Base-by-base conservation (phyloP, 2,888 invertebrate genomes). In the Masnerella sp. region DNA sequence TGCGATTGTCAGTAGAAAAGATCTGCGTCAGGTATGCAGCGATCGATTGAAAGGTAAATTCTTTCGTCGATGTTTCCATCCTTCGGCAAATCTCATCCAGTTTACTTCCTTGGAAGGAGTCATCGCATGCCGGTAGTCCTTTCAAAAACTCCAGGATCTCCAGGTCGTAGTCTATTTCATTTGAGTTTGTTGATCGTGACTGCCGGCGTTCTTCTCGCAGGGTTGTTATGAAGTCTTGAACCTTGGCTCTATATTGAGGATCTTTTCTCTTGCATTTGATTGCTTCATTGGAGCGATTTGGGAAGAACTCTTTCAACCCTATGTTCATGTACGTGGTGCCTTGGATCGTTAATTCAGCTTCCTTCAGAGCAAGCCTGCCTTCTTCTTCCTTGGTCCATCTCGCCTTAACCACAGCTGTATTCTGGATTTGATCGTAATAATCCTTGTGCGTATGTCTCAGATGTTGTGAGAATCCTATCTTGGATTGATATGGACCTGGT, bases 341-440 rank as follows among this genome's bases (percentile, higher is more conserved):
- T 14, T 14, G 2, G 3, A 36, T 1, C 5, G 14, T 8, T 2
- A 22, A 12, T 25, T 43, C 25, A 11, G 43, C 43, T 22, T 43
- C 43, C 7, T 5, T 25, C 25, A 4, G 11, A 1, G 43, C 43
- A 11, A 43, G 7, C 5, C 22, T 22, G 1, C 17, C 8, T 5
- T 4, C 8, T 22, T 43, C 43, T 43, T 43, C 43, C 12, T 43
- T 25, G 5, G 43, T 12, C 43, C 43, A 43, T 3, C 14, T 22
- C 25, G 1, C 3, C 12, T 36, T 36, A 4, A 11, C 8, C 2
- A 3, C 14, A 1, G 11, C 36, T 12, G 14, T 36, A 4, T 36
- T 2, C 36, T 36, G 36, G 3, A 4, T 5, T 11, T 12, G 14
- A n/a, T 36, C 36, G 3, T 14, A 36, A 5, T 36, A 12, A 14